A percentile compares a stretch with the other conserved stretches of the same genome.
phyloP scores from a whole-genome alignment of 1,140 invertebrate genomes.

The Papilio polytes region DNA sequence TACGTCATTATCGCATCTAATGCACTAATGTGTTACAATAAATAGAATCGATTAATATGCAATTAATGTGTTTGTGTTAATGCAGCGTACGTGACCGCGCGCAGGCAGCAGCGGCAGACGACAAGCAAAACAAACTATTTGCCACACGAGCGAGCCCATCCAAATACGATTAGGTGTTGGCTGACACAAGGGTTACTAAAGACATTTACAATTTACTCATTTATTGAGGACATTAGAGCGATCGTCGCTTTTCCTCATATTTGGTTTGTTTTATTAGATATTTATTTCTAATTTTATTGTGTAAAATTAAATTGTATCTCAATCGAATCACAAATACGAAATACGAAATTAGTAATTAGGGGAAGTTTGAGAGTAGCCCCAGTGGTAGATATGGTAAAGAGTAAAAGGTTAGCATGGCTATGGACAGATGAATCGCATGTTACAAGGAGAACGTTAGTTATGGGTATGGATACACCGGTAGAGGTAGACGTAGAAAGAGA shows the following conservation, averaged over 20 bases:
- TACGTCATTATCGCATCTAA: background rate
- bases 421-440: no score
- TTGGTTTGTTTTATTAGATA: background rate
- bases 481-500: no score
- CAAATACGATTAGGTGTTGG: slow-evolving; percentile 45
- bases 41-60: slow-evolving; percentile 28
- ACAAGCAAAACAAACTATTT: slow-evolving; percentile 53
- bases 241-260: background rate
- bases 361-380: no score
- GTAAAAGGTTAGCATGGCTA: no score
- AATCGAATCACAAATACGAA: no score
- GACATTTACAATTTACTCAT: background rate
- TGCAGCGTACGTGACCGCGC: slow-evolving; percentile 48
- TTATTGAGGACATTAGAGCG: slow-evolving; percentile 11
- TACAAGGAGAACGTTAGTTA: no score
- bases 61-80: slow-evolving; percentile 27
- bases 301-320: background rate
- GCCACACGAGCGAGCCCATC: slow-evolving; percentile 49
- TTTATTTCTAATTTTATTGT: no score
- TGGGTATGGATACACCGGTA: no score
- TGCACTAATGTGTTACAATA: background rate
- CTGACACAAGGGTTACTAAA: background rate
- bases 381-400: no score
- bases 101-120: slow-evolving; percentile 32
- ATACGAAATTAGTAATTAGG: no score